Evolutionary conservation across 2,113 vertebrate genomes (phyloP).

Genomic region (rabbit (Oryctolagus cuniculus)): DNA sequence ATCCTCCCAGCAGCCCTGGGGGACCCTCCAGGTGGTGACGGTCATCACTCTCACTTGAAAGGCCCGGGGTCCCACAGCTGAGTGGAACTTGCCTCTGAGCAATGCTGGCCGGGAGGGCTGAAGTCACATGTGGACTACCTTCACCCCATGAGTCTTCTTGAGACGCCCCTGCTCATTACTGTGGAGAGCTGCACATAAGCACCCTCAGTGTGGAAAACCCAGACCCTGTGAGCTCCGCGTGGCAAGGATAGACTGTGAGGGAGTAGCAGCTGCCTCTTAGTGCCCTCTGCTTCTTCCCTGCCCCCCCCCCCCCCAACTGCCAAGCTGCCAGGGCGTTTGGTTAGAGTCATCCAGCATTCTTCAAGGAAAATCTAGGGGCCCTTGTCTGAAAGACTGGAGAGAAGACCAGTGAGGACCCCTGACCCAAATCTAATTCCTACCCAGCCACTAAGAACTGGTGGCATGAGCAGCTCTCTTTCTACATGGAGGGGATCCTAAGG

Average conservation of each 20-base stretch:
- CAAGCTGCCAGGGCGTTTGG: background rate
- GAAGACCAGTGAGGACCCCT: background rate
- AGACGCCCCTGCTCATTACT: background rate
- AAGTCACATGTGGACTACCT: background rate
- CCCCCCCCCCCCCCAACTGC: background rate
- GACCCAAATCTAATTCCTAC: conserved; percentile 3
- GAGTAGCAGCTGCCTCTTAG: background rate
- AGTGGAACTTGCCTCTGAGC: background rate
- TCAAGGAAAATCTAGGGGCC: background rate
- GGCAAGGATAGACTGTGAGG: background rate
- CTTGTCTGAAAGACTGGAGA: background rate
- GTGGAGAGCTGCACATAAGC: background rate
- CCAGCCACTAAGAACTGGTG: background rate
- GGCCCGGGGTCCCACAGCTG: background rate
- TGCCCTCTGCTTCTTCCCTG: background rate
- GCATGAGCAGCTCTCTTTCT: background rate
- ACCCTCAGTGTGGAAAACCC: background rate
- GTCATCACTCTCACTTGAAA: background rate
- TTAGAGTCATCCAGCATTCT: background rate
- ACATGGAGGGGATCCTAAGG: background rate
- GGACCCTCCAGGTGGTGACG: background rate
- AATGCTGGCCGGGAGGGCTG: background rate
- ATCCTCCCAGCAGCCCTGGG: background rate
- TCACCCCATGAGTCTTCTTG: background rate
- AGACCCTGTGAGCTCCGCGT: background rate